These are phyloP conservation scores for Autographa pulchrina DNA, from an alignment of 2,888 invertebrate species.

Conservation along the genomic window DNA sequence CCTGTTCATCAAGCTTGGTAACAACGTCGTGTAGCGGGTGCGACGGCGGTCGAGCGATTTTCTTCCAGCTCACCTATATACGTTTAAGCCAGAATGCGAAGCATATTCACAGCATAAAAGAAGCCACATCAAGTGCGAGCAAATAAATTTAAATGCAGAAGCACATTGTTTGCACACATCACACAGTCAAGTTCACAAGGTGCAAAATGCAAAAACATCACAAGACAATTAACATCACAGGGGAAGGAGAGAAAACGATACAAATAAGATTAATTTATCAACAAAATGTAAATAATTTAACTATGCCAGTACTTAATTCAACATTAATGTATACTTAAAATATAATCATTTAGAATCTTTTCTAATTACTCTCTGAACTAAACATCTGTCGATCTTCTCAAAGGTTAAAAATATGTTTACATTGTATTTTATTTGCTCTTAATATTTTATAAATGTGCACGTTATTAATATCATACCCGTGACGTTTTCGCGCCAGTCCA, in stretches of 20 bases:
- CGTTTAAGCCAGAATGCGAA: constrained; percentile 65
- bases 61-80: constrained; percentile 90
- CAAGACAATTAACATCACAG: constrained; percentile 86
- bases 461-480: constrained; percentile 68
- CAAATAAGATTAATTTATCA: constrained; percentile 40
- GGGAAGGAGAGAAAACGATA: constrained; percentile 63
- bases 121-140: constrained; percentile 76
- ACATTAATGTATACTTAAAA: constrained; percentile 8
- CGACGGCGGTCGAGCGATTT: constrained; percentile 90
- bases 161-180: constrained; percentile 71
- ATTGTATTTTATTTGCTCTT: too few species aligned
- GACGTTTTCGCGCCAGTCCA: constrained; percentile 94
- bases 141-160: constrained; percentile 50
- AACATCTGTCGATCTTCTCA: too few species aligned
- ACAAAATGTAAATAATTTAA: background rate
- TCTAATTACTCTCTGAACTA: too few species aligned
- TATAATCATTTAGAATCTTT: too few species aligned
- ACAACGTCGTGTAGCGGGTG: constrained; percentile 92
- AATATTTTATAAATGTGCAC: background rate
- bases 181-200: constrained; percentile 79
- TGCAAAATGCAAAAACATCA: constrained; percentile 64
- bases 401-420: too few species aligned
- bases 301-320: background rate
- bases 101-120: constrained; percentile 53
- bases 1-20: constrained; percentile 91